These are phyloP conservation scores for Xenopus petersii DNA, from an alignment of 2,797 vertebrate genomes.

Conservation along the genomic window DNA sequence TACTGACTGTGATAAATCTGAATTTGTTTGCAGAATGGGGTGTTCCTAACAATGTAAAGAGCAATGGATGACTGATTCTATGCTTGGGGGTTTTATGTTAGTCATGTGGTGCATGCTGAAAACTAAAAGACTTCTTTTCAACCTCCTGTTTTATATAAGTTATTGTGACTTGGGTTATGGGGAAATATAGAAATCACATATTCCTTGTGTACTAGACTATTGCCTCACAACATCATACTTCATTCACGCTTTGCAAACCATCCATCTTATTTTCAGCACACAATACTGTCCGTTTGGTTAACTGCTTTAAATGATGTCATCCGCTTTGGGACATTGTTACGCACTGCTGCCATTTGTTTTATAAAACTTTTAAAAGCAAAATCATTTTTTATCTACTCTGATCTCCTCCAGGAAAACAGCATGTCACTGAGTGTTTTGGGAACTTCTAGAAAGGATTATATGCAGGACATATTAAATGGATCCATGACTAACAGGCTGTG, in stretches of 20 bases:
- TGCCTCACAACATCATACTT: background rate
- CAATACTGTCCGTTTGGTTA: background rate
- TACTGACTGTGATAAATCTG: no score
- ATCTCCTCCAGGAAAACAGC: slow-evolving; percentile 41
- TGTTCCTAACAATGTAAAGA: no score
- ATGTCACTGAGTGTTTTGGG: slow-evolving; percentile 59
- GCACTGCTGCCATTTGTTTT: slow-evolving; percentile 3
- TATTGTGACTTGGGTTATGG: no score
- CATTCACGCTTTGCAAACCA: background rate
- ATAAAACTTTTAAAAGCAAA: slow-evolving; percentile 11
- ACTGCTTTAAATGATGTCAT: background rate
- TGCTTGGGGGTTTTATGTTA: no score
- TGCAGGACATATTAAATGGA: slow-evolving; percentile 66
- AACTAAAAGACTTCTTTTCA: no score
- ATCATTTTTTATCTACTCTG: slow-evolving; percentile 18
- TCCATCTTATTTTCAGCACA: background rate
- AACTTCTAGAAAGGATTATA: slow-evolving; percentile 69
- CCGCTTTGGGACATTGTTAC: background rate
- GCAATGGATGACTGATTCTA: no score
- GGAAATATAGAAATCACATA: no score
- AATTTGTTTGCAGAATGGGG: no score
- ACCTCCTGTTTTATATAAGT: no score
- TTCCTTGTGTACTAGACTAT: background rate
- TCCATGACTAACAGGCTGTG: slow-evolving; percentile 73
- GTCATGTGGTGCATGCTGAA: no score